phyloP scores from a whole-genome alignment of 2,888 invertebrate species.

The Xylota segnis region DNA sequence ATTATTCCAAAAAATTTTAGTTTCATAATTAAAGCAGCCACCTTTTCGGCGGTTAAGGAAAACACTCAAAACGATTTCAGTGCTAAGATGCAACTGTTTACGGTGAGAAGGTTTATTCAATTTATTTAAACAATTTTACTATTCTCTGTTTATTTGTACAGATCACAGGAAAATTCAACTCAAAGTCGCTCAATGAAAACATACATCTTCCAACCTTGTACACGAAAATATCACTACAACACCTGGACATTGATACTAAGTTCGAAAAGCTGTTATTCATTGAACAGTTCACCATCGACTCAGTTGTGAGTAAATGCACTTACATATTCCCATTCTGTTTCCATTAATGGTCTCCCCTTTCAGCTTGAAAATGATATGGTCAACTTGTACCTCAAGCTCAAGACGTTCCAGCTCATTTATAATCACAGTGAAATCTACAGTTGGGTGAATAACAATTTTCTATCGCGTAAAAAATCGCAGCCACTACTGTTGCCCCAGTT shows the following conservation, averaged over 20 bases:
- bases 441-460: conserved; percentile 86
- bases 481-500: conserved; percentile 79
- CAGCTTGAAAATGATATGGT: conserved; percentile 86
- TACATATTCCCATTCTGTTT: background rate
- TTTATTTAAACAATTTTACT: conserved; percentile 6
- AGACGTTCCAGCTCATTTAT: conserved; percentile 89
- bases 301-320: conserved; percentile 82
- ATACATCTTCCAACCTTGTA: conserved; percentile 86
- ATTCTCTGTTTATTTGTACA: conserved; percentile 78
- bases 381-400: conserved; percentile 89
- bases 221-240: conserved; percentile 88
- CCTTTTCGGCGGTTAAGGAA: conserved; percentile 89
- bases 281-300: conserved; percentile 87
- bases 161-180: conserved; percentile 87
- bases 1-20: conserved; percentile 93
- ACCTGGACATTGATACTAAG: conserved; percentile 87
- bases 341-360: conserved; percentile 27
- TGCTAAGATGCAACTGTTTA: conserved; percentile 88
- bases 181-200: conserved; percentile 83
- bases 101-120: conserved; percentile 83
- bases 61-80: conserved; percentile 89
- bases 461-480: conserved; percentile 83
- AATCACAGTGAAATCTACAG: conserved; percentile 87
- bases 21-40: conserved; percentile 90
- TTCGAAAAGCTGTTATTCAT: conserved; percentile 86